phyloP scores from a whole-genome alignment of 30 jellyfish, hydroid and myxozoan species.

The Chironex yamaguchii region DNA sequence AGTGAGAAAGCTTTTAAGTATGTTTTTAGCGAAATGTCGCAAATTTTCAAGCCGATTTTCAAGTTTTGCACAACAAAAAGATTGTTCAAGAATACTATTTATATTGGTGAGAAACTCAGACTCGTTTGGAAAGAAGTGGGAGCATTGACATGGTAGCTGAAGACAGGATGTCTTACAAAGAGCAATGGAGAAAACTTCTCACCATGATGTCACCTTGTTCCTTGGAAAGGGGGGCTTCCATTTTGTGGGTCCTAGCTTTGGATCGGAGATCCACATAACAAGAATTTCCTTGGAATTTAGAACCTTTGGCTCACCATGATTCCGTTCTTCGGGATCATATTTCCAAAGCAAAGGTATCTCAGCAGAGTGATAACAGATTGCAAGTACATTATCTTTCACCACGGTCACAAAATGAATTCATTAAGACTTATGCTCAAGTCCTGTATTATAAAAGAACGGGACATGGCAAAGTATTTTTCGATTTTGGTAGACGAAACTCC shows the following conservation, averaged over 20 bases:
- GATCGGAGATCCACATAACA: slow-evolving; percentile 13
- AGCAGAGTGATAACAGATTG: too few relatives aligned
- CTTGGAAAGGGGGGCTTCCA: neutral
- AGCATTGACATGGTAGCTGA: slow-evolving; percentile 9
- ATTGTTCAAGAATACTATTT: neutral
- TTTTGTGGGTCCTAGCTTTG: slow-evolving; percentile 32
- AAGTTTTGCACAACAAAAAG: too few relatives aligned
- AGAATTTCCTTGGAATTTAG: slow-evolving; percentile 14
- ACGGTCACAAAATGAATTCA: too few relatives aligned
- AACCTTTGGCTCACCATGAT: neutral
- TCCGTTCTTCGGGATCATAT: neutral
- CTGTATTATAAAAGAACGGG: too few relatives aligned
- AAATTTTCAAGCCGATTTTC: too few relatives aligned
- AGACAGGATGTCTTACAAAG: slow-evolving; percentile 9
- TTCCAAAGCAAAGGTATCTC: neutral
- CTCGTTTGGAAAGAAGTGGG: neutral
- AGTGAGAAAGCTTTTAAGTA: too few relatives aligned
- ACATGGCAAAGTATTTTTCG: too few relatives aligned
- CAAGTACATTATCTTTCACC: too few relatives aligned
- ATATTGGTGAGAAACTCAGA: neutral
- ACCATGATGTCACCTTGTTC: neutral
- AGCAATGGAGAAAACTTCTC: slow-evolving; percentile 6
- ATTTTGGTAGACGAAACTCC: too few relatives aligned
- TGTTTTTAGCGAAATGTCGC: too few relatives aligned
- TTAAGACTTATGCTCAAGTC: too few relatives aligned